Base-by-base conservation (phyloP, 2,888 invertebrate species). In the Troides helena region DNA sequence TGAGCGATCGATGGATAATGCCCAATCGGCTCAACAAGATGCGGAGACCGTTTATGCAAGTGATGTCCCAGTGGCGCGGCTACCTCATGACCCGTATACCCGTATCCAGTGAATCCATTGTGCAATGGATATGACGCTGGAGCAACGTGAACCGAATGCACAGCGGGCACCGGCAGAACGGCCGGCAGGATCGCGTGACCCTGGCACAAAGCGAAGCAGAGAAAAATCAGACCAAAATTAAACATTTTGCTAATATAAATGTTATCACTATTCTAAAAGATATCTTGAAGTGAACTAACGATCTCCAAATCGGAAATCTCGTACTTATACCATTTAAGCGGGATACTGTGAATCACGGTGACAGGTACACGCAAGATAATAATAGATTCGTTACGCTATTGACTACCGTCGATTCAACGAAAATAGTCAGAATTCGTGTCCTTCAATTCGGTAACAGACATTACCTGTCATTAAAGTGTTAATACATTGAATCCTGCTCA, bases 371-470 rank as follows among this genome's bases (percentile, higher is more conserved):
- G 69, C 73, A 77, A 77, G 74, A 78, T 80, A 82, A 83, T 80
- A 86, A 87, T 84, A 82, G 80, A 85, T 84, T 86, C 72, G 84
- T 77, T 76, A 84, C 82, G 84, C 80, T 81, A 81, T 85, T 86
- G 84, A 85, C 77, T 80, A 78, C 72, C 75, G 80, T 81, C 80
- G 85, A 81, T 84, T 80, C 78, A 67, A 50, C 70, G 84, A 50
- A 17, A 87, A 86, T 79, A 77, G 73, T 74, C 73, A 77, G 78
- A 84, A 82, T 82, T 80, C 71, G 72, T 73, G 74, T 78, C 77
- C 81, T 82, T 83, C 53, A 21, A 30, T 59, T 67, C 67, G 53
- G 60, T 62, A 67, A 61, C 69, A 68, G 56, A 64, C 67, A 72
- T 67, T 62, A 58, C 43, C 43, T 57, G 36, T 46, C 23, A 30